phyloP scores from a whole-genome alignment of 2,797 vertebrate species.

The Novumbra hubbsi region DNA sequence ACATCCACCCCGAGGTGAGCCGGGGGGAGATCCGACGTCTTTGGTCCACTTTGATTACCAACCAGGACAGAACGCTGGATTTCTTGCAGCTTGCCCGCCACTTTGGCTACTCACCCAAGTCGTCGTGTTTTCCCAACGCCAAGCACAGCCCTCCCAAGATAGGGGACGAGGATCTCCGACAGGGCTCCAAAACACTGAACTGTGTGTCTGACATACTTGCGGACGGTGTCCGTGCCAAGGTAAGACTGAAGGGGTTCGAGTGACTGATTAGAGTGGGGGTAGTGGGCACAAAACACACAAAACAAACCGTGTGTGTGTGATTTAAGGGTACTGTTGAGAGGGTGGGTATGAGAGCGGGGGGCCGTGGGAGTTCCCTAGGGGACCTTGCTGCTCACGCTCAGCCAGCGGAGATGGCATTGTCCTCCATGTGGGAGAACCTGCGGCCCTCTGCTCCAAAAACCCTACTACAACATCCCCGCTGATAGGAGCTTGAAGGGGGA shows the following conservation, averaged over 20 bases:
- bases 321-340: not conserved
- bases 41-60: conserved; percentile 68
- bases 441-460: not conserved
- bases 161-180: conserved; percentile 40
- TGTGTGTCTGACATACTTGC: conserved; percentile 57
- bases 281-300: not conserved
- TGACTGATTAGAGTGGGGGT: conserved; percentile 8
- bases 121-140: conserved; percentile 50
- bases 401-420: not conserved
- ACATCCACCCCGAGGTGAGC: conserved; percentile 65
- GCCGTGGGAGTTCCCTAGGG: not conserved
- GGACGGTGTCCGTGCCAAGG: conserved; percentile 41
- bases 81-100: conserved; percentile 67
- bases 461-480: not conserved
- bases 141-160: conserved; percentile 44
- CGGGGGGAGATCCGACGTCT: conserved; percentile 56
- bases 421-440: conserved; percentile 1
- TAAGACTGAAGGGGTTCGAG: not conserved
- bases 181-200: conserved; percentile 57
- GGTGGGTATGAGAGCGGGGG: not conserved
- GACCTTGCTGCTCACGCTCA: not conserved
- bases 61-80: conserved; percentile 59
- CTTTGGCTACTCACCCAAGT: conserved; percentile 64
- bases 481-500: not conserved
- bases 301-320: not conserved